These are phyloP conservation scores for Apaloderma vittatum DNA, from an alignment of 2,113 vertebrate species.

Conservation along the genomic window DNA sequence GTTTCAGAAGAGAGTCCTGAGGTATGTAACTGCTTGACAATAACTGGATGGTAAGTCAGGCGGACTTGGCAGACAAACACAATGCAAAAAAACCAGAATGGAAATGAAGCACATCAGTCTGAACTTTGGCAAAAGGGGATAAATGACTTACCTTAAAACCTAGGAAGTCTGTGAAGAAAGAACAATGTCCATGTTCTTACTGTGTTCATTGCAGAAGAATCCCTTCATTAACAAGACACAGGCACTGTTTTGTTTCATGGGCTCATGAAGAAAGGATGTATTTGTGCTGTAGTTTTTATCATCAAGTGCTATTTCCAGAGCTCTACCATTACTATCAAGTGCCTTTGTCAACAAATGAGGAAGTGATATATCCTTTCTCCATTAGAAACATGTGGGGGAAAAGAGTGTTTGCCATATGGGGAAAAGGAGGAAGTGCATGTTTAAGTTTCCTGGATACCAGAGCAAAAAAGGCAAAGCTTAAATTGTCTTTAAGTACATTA, in stretches of 20 bases:
- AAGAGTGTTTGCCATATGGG: not conserved
- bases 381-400: not conserved
- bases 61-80: not conserved
- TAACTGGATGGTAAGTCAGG: not conserved
- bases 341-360: conserved; percentile 6
- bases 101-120: not conserved
- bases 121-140: not conserved
- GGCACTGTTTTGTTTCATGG: not conserved
- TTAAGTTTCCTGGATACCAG: not conserved
- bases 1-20: not conserved
- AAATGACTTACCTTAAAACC: conserved; percentile 43
- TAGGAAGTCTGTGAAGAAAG: not conserved
- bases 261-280: not conserved
- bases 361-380: not conserved
- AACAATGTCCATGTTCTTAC: not conserved
- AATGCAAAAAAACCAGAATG: not conserved
- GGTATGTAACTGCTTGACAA: not conserved
- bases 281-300: not conserved
- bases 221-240: not conserved
- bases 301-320: not conserved
- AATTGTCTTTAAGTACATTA: not conserved
- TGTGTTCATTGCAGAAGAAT: not conserved
- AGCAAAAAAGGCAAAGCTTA: conserved; percentile 18
- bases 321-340: not conserved
- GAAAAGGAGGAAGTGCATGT: not conserved